Evolutionary conservation across 2,113 vertebrate genomes (phyloP), one percentile per base, ranked within the genome.

Genomic region (Emydura subglobosa): DNA sequence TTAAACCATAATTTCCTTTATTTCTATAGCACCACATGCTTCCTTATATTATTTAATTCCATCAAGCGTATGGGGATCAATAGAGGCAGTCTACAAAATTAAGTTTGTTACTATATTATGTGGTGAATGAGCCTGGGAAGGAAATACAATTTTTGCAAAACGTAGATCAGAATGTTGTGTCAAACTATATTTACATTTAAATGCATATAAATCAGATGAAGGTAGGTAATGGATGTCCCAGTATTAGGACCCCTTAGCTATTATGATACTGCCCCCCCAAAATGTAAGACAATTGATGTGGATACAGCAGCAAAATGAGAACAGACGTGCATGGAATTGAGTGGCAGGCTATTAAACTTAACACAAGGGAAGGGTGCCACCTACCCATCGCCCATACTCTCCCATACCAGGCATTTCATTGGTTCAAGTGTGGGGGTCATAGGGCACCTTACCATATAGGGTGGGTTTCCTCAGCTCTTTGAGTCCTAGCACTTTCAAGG

Each of bases 11-110:
- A 82, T 76, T 93, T 97, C 49, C 79, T 72, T 65, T 53, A 31
- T 87, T 95, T 94, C 80, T 39, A 34, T 31, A 27, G 31, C 51
- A 68, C 59, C 78, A 2, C 0, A 0, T 81, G 83, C 89, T 86
- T 51, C 88, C 74, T 22, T 83, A 42, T 79, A 89, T 92, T 89
- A 96, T 97, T 96, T 93, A 97, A 95, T 89, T 86, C 82, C 29
- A 47, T 81, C 92, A 95, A 82, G 59, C 50, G 50, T 61, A 92
- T 92, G 44, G 79, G 72, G 86, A 90, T 80, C 12, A 42, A 80
- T 87, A 16, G 54, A 84, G 39, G 57, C n/a, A 49, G 51, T 42
- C 82, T 57, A 85, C 79, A 61, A 89, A 92, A 95, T 39, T 25
- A 87, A 82, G 55, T 74, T 78, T 11, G 17, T 84, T 76, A 86